phyloP scores from a whole-genome alignment of 2,113 vertebrate species.

The Hemichromis elongatus region DNA sequence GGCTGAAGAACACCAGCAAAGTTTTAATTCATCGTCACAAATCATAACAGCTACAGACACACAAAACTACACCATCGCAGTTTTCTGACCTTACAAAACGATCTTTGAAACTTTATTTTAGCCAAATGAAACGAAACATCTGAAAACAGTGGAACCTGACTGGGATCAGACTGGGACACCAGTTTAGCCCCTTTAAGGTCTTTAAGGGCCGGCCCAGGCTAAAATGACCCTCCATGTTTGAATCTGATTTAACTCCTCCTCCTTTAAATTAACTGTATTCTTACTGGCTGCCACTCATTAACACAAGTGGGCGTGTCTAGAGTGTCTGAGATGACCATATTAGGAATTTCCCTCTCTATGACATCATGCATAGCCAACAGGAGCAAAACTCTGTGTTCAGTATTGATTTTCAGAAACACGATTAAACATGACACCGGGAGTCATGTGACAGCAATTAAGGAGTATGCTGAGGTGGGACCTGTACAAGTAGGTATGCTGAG shows the following conservation, averaged over 20 bases:
- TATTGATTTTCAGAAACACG: not conserved
- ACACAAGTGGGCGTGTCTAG: not conserved
- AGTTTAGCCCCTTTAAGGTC: not conserved
- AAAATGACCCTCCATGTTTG: not conserved
- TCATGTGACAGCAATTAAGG: not conserved
- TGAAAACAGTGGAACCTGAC: not conserved
- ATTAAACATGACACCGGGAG: not conserved
- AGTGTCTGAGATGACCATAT: not conserved
- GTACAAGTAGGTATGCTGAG: not conserved
- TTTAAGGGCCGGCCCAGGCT: not conserved
- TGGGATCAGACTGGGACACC: not conserved
- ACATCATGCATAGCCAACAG: not conserved
- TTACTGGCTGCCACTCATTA: not conserved
- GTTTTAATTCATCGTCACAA: not conserved
- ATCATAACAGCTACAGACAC: not conserved
- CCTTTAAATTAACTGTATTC: not conserved
- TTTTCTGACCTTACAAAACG: not conserved
- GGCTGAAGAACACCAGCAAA: slow-evolving; percentile 62
- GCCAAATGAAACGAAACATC: not conserved
- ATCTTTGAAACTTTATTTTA: not conserved
- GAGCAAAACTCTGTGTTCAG: not conserved
- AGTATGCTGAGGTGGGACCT: too few relatives aligned
- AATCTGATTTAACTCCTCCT: not conserved
- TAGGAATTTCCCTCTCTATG: not conserved
- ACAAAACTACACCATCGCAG: not conserved